Evolutionary conservation across 2,888 invertebrate species (phyloP), one percentile per base, ranked within the genome.

Genomic region (Xanthia togata): DNA sequence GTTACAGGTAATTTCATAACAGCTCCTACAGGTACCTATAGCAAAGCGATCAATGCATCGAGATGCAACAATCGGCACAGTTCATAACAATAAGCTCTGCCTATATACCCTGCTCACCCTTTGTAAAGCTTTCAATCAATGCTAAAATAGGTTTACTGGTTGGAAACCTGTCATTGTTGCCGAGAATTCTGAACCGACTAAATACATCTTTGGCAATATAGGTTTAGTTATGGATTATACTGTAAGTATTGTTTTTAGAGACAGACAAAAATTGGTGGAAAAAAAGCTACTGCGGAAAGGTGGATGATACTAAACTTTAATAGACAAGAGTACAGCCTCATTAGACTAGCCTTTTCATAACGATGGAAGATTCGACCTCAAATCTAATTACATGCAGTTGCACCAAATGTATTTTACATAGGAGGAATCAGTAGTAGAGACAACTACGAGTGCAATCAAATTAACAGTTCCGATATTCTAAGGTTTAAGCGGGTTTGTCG

Each of bases 1-100:
- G 4, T 60, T 59, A 65, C 26, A 65, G 12, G 12, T 80, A 65
- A 76, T 74, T 59, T 76, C 65, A 73, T 69, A 67, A 65, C 62
- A 64, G 68, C 53, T 64, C 20, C 35, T 53, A 55, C 53, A 47
- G 59, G 47, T 70, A 35, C 44, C 55, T 57, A 57, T 26, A 47
- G 47, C 60, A 41, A 57, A 55, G 69, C 76, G 76, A 83, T 83
- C 80, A 74, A 83, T 83, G 80, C 71, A 31, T 44, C 26, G 72
- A 76, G 72, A 72, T 80, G 84, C 83, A 80, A 81, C 81, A 78
- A 84, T 84, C 69, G 55, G 62, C 57, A 73, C 65, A 63, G 60
- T 57, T 74, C 72, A 63, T 71, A 73, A 84, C 78, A 84, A 84
- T 78, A 76, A 73, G 78, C 62, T 60, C 31, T 59, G 47, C 23